Evolutionary conservation across 2,888 invertebrate species (phyloP), one percentile per base, ranked within the genome.

Genomic region (Liopterus haemorrhoidalis): DNA sequence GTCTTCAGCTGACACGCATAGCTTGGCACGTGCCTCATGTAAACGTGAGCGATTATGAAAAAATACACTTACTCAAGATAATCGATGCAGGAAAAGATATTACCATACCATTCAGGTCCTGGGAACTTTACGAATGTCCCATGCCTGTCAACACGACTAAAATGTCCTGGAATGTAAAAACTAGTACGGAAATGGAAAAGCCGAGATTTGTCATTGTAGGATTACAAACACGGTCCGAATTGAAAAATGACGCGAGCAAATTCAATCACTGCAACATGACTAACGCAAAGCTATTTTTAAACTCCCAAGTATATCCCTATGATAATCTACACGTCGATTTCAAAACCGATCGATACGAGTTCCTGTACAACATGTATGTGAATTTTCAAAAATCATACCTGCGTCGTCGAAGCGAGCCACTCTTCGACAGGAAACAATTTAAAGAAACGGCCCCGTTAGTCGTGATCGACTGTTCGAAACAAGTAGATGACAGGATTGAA

Each of bases 121-220:
- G 64, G 62, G 59, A 62, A 46, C 33, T 64, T 18, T 61, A 62
- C 48, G 62, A 63, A 50, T 62, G 60, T 49, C 63, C 64, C 2
- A 9, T 57, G 30, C 50, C 67, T 43, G 64, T 59, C 9, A 41
- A 39, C 37, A 59, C 61, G 16, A 49, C 45, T 35, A 57, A 60
- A 47, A 55, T 61, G 46, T 49, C 56, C 11, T 63, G 64, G 62
- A 49, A 56, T 4, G 46, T 61, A 2, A 60, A 61, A 50, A 64
- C 62, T 9, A 18, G 30, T 11, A 38, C 41, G 18, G 36, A 44
- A 38, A 44, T 65, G 25, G 65, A 66, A 54, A 64, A 63, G 53
- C 65, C 65, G 1, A 47, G 64, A 37, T 68, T 52, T 50, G 48
- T 67, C 12, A 60, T 68, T 30, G 27, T 66, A 12, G 64, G 57